Evolutionary conservation across 64 coral and sea anemone genomes (phyloP).

Genomic region (Platygyra sinensis): DNA sequence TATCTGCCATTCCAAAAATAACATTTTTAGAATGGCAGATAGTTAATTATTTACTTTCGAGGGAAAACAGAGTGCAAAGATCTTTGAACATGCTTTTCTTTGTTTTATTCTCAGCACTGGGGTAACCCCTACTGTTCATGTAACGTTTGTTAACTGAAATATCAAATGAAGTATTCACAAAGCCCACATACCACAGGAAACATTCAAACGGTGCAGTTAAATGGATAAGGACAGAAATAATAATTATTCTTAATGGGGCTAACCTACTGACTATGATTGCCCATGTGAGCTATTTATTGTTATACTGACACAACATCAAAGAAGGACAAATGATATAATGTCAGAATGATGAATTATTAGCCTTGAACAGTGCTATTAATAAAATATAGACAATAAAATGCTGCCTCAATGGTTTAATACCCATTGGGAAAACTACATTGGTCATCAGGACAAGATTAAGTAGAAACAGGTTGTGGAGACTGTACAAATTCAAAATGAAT

Average conservation of each 20-base stretch:
- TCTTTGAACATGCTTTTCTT: background rate
- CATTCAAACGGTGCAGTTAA: background rate
- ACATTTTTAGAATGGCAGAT: background rate
- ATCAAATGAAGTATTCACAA: background rate
- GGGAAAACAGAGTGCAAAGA: background rate
- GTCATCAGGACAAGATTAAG: background rate
- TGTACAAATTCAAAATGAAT: constrained; percentile 1
- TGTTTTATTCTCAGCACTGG: background rate
- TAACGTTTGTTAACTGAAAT: background rate
- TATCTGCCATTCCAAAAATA: background rate
- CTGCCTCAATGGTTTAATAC: too few relatives aligned
- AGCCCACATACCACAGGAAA: background rate
- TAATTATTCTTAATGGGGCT: background rate
- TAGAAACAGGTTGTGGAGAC: background rate
- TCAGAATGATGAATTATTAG: background rate
- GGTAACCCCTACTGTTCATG: background rate
- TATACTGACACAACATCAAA: background rate
- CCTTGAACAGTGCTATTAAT: background rate
- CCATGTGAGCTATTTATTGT: background rate
- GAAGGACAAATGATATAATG: background rate
- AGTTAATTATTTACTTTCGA: background rate
- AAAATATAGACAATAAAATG: too few relatives aligned
- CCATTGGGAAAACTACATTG: background rate
- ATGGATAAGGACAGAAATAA: background rate
- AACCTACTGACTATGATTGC: background rate